Conservation (phyloP, 2,797 vertebrate species). For the Prionace glauca region DNA sequence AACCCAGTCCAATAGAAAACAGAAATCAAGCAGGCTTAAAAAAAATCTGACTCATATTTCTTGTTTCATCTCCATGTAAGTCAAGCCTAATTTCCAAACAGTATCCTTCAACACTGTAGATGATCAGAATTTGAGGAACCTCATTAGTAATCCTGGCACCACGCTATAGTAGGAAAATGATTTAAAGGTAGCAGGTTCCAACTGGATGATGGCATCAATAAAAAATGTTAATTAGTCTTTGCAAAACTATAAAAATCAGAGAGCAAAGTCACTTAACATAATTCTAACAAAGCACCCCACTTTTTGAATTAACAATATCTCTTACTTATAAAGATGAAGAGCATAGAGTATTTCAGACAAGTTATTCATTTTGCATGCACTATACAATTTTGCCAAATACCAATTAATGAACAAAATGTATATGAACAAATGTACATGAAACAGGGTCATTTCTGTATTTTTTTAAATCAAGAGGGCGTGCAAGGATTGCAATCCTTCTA, state of each 20-base stretch:
- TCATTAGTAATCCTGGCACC: not conserved
- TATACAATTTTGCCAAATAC: not conserved
- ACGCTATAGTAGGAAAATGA: not conserved
- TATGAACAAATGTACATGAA: not conserved
- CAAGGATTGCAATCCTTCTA: not conserved
- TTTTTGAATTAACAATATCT: not conserved
- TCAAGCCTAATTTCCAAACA: not conserved
- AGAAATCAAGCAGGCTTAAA: not conserved
- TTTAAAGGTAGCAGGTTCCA: not conserved
- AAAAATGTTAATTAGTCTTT: not conserved
- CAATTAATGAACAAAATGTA: not conserved
- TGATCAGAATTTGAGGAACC: not conserved
- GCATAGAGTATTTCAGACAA: not conserved
- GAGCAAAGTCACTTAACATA: not conserved
- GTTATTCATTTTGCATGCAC: not conserved
- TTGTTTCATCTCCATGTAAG: not conserved
- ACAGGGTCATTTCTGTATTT: not conserved
- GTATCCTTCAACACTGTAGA: not conserved
- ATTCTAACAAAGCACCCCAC: not conserved
- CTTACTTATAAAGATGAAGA: not conserved
- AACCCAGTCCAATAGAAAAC: not conserved
- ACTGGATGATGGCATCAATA: not conserved
- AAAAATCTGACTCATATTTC: not conserved
- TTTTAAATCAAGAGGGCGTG: not conserved
- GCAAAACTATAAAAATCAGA: not conserved